Evolutionary conservation across 2,888 invertebrate genomes (phyloP).

Genomic region (Keiferia lycopersicella): DNA sequence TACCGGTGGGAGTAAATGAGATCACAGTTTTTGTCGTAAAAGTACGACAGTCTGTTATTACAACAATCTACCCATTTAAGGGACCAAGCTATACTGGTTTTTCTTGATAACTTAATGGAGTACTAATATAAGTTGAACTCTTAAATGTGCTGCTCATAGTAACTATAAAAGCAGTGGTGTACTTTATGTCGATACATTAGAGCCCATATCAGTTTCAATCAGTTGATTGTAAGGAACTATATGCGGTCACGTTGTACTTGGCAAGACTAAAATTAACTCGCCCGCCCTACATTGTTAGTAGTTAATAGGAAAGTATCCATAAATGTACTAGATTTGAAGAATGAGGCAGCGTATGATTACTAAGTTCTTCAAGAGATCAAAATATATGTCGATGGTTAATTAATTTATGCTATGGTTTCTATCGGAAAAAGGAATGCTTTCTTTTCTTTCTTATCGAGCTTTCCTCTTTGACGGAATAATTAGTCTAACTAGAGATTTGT

Average conservation of each 20-base stretch:
- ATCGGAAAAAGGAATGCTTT: background rate
- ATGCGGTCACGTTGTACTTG: conserved; percentile 57
- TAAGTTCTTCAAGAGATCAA: background rate
- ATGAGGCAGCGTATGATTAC: background rate
- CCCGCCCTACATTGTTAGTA: conserved; percentile 20
- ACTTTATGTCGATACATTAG: conserved; percentile 10
- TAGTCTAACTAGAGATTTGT: no score
- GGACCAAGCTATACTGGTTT: no score
- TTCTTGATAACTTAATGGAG: no score
- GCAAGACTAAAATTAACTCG: conserved; percentile 56
- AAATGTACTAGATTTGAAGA: conserved; percentile 12
- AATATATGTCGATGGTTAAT: background rate
- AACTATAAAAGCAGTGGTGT: background rate
- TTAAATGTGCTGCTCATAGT: background rate
- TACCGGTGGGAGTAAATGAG: conserved; percentile 71
- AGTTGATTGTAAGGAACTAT: conserved; percentile 33
- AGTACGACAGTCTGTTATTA: conserved; percentile 14
- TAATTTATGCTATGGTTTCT: background rate
- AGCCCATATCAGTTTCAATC: background rate
- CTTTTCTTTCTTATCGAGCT: no score
- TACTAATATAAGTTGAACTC: no score
- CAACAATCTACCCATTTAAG: background rate
- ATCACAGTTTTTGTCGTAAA: conserved; percentile 63
- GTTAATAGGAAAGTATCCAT: background rate
- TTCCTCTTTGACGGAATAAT: no score